Evolutionary conservation across 2,888 invertebrate species (phyloP).

Genomic region (Strigamia transsilvanica): DNA sequence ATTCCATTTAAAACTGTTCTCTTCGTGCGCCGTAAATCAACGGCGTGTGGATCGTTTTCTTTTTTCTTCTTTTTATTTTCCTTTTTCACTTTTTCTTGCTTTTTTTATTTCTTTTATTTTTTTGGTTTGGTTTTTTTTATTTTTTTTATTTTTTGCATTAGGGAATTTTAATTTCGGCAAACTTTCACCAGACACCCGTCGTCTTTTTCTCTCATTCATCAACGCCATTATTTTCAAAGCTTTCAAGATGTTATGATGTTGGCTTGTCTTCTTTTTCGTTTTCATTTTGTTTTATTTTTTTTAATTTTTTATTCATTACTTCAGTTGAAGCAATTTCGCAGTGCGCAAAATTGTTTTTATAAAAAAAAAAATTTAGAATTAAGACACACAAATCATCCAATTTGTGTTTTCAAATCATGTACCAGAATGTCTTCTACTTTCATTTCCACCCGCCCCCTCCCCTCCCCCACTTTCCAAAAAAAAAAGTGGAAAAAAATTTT

Average conservation of each 20-base stretch:
- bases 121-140: neutral
- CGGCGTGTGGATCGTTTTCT: slow-evolving; percentile 39
- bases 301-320: slow-evolving; percentile 39
- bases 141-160: neutral
- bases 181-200: slow-evolving; percentile 31
- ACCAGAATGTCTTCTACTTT: neutral
- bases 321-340: slow-evolving; percentile 37
- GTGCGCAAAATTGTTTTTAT: slow-evolving; percentile 24
- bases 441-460: neutral
- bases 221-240: slow-evolving; percentile 45
- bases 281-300: neutral
- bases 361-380: neutral
- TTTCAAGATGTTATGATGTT: slow-evolving; percentile 49
- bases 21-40: slow-evolving; percentile 48
- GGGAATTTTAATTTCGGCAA: slow-evolving; percentile 43
- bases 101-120: neutral
- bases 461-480: neutral
- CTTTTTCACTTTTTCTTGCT: neutral
- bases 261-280: neutral
- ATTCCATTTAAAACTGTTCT: slow-evolving; percentile 52
- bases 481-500: neutral
- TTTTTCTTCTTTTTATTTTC: slow-evolving; percentile 11
- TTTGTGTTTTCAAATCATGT: slow-evolving; percentile 9
- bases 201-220: slow-evolving; percentile 42
- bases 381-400: slow-evolving; percentile 2